phyloP scores from a whole-genome alignment of 2,797 vertebrate species.

The Notoglanidium macrostoma region DNA sequence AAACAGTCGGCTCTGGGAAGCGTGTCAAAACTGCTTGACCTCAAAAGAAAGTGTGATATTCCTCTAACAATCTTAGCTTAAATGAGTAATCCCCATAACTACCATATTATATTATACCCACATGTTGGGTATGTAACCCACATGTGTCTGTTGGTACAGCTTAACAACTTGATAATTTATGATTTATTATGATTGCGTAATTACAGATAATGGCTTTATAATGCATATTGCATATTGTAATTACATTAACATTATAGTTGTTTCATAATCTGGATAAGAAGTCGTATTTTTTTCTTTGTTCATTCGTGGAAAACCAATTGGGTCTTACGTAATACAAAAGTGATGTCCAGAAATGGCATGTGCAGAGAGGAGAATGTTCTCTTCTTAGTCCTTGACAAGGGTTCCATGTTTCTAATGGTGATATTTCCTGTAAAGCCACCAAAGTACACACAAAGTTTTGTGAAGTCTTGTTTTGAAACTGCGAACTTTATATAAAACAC shows the following conservation, averaged over 20 bases:
- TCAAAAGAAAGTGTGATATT: constrained; percentile 25
- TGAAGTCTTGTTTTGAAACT: constrained; percentile 10
- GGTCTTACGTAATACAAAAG: neutral
- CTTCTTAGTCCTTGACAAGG: constrained; percentile 39
- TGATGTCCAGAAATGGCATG: neutral
- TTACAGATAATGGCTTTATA: neutral
- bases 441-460: constrained; percentile 4
- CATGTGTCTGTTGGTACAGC: neutral
- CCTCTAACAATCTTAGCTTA: constrained; percentile 1
- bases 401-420: constrained; percentile 32
- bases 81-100: constrained; percentile 27
- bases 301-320: neutral
- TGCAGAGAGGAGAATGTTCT: constrained; percentile 43
- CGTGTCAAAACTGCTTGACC: constrained; percentile 10
- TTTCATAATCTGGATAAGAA: constrained; percentile 1
- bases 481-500: neutral
- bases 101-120: constrained; percentile 16
- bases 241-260: neutral
- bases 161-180: neutral
- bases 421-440: constrained; percentile 39
- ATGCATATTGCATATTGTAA: neutral
- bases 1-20: constrained; percentile 58
- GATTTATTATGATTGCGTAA: neutral
- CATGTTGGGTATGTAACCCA: too few species aligned
- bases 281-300: neutral